Evolutionary conservation across 2,113 vertebrate species (phyloP).

Genomic region (Plectropomus leopardus): DNA sequence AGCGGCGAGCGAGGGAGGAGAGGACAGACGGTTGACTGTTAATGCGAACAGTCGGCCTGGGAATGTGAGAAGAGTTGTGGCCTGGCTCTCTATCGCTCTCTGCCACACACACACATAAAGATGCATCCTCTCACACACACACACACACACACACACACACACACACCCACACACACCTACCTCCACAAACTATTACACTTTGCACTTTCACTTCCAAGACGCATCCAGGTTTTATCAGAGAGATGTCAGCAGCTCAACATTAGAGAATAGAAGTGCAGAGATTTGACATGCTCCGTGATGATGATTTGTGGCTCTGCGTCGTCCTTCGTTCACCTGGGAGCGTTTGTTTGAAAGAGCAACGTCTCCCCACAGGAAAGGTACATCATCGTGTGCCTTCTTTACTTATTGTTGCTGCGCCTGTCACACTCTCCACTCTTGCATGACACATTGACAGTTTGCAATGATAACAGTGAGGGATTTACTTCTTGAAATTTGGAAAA

Average conservation of each 20-base stretch:
- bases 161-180: too few species aligned
- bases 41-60: constrained; percentile 6
- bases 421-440: not conserved
- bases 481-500: not conserved
- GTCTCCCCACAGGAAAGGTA: not conserved
- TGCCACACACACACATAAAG: constrained; percentile 1
- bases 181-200: not conserved
- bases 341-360: constrained; percentile 26
- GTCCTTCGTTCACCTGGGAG: not conserved
- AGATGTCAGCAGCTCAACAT: constrained; percentile 10
- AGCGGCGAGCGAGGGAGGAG: not conserved
- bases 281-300: constrained; percentile 20
- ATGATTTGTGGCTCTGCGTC: not conserved
- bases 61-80: constrained; percentile 29
- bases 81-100: not conserved
- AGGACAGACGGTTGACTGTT: constrained; percentile 25
- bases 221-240: not conserved
- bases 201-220: constrained; percentile 12
- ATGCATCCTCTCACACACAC: not conserved
- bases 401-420: not conserved
- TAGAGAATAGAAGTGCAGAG: constrained; percentile 6
- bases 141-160: too few species aligned
- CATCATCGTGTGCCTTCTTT: not conserved
- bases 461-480: not conserved
- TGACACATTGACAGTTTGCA: not conserved